These are phyloP conservation scores for Centropristis striata DNA, from an alignment of 2,113 vertebrate genomes.

Conservation along the genomic window DNA sequence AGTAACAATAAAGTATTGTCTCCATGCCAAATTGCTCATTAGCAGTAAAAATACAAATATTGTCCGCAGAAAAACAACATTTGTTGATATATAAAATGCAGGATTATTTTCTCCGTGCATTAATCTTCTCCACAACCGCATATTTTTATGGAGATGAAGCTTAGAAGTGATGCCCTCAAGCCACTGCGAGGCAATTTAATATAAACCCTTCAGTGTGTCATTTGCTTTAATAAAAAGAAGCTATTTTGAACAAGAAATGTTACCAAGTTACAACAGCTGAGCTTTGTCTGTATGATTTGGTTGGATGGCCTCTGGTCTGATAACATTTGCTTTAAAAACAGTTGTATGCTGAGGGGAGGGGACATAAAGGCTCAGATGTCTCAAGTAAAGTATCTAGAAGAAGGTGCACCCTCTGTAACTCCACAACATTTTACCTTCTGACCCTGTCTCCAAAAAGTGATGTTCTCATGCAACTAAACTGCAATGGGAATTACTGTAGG, in stretches of 20 bases:
- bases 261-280: constrained; percentile 45
- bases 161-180: constrained; percentile 46
- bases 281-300: constrained; percentile 59
- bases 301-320: constrained; percentile 58
- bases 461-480: too few species aligned
- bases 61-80: neutral
- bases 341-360: constrained; percentile 37
- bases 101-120: constrained; percentile 27
- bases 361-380: constrained; percentile 41
- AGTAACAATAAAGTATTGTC: constrained; percentile 58
- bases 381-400: constrained; percentile 22
- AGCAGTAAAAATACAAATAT: constrained; percentile 46
- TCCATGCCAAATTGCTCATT: constrained; percentile 69
- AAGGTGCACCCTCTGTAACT: constrained; percentile 26
- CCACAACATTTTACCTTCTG: constrained; percentile 17
- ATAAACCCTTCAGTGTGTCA: constrained; percentile 25
- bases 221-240: constrained; percentile 42
- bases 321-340: constrained; percentile 64
- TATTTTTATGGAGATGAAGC: constrained; percentile 31
- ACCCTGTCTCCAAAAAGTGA: neutral
- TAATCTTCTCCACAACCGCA: constrained; percentile 14
- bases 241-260: constrained; percentile 52
- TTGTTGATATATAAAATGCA: constrained; percentile 24
- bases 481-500: too few species aligned
- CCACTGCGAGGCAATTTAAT: constrained; percentile 35